These are phyloP conservation scores for Drosophila trapezifrons DNA, from an alignment of 1,140 invertebrate genomes.

Conservation along the genomic window DNA sequence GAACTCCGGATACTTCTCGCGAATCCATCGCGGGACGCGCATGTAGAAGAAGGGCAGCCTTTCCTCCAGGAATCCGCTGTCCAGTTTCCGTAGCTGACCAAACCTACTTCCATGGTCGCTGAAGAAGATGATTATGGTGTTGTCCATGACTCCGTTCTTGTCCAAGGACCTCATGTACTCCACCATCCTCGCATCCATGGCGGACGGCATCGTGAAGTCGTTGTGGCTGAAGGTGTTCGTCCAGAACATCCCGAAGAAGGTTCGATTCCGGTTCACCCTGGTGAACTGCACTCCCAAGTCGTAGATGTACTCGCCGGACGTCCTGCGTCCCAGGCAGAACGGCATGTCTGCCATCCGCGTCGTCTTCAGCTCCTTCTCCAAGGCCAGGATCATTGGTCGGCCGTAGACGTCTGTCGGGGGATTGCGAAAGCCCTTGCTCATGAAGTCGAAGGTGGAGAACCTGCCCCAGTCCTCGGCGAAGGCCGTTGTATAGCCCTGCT, in stretches of 20 bases:
- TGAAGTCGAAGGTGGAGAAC: slow-evolving; percentile 92
- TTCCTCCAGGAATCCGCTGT: slow-evolving; percentile 93
- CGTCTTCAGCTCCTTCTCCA: slow-evolving; percentile 85
- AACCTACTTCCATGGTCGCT: slow-evolving; percentile 97
- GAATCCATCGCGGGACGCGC: slow-evolving; percentile 90
- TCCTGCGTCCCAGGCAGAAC: slow-evolving; percentile 87
- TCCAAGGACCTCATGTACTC: slow-evolving; percentile 87
- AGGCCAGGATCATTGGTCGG: slow-evolving; percentile 89
- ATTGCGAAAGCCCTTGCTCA: slow-evolving; percentile 89
- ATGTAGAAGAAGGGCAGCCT: slow-evolving; percentile 93
- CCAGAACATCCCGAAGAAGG: slow-evolving; percentile 92
- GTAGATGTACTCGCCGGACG: slow-evolving; percentile 86
- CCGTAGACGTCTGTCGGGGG: slow-evolving; percentile 93
- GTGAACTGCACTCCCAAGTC: slow-evolving; percentile 86
- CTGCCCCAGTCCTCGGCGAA: slow-evolving; percentile 90
- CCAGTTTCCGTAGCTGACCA: slow-evolving; percentile 88
- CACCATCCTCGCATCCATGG: slow-evolving; percentile 87
- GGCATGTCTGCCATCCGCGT: slow-evolving; percentile 54
- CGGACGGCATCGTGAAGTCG: slow-evolving; percentile 88
- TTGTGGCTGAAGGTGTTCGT: slow-evolving; percentile 91
- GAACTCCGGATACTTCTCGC: slow-evolving; percentile 86
- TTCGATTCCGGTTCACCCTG: slow-evolving; percentile 65
- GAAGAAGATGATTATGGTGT: slow-evolving; percentile 90
- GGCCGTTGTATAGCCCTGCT: slow-evolving; percentile 89
- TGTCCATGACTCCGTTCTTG: slow-evolving; percentile 86